Conservation (phyloP, 2,888 invertebrate species). For the Drosophila ustulata region DNA sequence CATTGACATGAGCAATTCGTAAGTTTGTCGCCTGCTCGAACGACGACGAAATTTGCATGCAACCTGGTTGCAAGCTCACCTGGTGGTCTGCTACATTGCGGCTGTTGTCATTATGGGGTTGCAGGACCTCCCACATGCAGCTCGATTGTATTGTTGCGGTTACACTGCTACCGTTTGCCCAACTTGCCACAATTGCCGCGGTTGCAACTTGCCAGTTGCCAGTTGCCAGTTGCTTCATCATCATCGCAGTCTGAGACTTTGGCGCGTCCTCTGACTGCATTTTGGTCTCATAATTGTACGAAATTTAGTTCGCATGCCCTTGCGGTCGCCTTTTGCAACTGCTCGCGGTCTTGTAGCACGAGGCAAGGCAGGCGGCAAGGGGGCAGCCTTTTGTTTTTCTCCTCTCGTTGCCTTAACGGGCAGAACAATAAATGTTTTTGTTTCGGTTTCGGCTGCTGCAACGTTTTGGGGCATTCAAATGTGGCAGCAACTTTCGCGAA, state of each 20-base stretch:
- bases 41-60: conserved; percentile 70
- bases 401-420: conserved; percentile 69
- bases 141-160: conserved; percentile 74
- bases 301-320: conserved; percentile 83
- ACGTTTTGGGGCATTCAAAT: conserved; percentile 63
- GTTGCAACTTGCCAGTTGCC: conserved; percentile 16
- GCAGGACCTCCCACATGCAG: conserved; percentile 78
- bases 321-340: conserved; percentile 66
- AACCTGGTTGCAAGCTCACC: conserved; percentile 44
- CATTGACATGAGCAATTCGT: conserved; percentile 82
- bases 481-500: conserved; percentile 75
- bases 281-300: conserved; percentile 80
- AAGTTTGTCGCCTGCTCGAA: conserved; percentile 81
- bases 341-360: conserved; percentile 25
- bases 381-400: conserved; percentile 46
- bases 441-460: conserved; percentile 37
- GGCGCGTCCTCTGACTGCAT: conserved; percentile 33
- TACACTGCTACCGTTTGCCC: conserved; percentile 73
- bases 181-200: conserved; percentile 18
- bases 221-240: conserved; percentile 42
- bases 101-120: conserved; percentile 73
- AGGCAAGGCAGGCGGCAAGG: background rate
- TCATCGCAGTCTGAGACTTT: conserved; percentile 2
- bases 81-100: conserved; percentile 72
- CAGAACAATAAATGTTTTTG: conserved; percentile 79